A percentile compares a stretch with the other conserved stretches of the same genome.
These are phyloP conservation scores for Cephalopterus ornatus DNA, from an alignment of 2,113 vertebrate species.

Conservation along the genomic window DNA sequence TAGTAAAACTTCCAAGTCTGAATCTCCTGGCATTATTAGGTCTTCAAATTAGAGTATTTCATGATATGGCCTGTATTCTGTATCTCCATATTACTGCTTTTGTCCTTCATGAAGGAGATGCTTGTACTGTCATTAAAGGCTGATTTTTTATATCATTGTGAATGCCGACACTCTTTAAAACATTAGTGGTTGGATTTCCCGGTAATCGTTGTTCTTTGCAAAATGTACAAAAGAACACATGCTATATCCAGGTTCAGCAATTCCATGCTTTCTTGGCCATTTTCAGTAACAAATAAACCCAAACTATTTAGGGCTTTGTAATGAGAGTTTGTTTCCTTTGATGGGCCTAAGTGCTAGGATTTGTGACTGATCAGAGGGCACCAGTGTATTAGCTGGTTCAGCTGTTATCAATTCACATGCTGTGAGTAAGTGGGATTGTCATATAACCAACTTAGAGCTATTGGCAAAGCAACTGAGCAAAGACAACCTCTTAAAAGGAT, in stretches of 20 bases:
- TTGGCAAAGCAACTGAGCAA: constrained; percentile 38
- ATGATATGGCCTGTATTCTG: neutral
- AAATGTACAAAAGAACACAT: neutral
- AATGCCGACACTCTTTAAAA: neutral
- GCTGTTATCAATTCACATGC: constrained; percentile 4
- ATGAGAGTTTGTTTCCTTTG: neutral
- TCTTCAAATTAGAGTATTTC: neutral
- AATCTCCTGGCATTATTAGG: neutral
- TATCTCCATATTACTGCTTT: constrained; percentile 17
- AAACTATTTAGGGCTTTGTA: neutral
- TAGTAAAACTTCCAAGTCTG: neutral
- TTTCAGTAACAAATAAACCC: neutral
- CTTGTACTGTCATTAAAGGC: neutral
- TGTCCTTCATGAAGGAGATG: constrained; percentile 13
- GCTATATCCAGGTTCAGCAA: neutral
- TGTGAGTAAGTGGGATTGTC: neutral
- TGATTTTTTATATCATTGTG: neutral
- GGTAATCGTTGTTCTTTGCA: neutral
- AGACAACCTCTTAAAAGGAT: constrained; percentile 26
- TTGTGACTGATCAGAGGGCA: neutral
- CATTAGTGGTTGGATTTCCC: neutral
- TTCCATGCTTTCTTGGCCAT: neutral
- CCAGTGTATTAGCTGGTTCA: neutral
- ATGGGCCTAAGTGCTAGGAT: neutral
- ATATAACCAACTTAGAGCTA: constrained; percentile 10